phyloP scores from a whole-genome alignment of 2,888 invertebrate genomes.

The Microctonus brassicae region DNA sequence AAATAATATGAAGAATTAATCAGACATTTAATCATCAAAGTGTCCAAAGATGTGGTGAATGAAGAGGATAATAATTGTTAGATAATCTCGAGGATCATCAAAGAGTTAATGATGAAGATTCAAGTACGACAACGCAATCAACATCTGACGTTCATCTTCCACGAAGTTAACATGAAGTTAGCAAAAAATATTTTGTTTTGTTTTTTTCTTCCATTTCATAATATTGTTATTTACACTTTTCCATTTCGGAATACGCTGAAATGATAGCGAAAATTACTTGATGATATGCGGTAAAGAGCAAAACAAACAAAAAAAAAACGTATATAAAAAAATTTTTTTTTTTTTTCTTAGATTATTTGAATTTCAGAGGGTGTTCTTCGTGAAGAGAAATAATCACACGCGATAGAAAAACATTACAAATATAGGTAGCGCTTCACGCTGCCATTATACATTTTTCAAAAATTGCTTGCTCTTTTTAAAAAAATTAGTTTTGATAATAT shows the following conservation, averaged over 20 bases:
- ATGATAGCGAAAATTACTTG: constrained; percentile 9
- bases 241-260: neutral
- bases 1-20: neutral
- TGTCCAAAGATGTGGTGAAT: neutral
- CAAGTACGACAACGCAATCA: constrained; percentile 44
- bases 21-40: neutral
- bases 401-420: constrained; percentile 35
- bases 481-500: neutral
- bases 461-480: neutral
- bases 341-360: constrained; percentile 51
- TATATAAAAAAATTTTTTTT: constrained; percentile 31
- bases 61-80: constrained; percentile 20
- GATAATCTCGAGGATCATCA: constrained; percentile 15
- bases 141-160: constrained; percentile 53
- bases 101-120: constrained; percentile 42
- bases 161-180: constrained; percentile 63
- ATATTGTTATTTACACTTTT: constrained; percentile 36
- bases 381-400: constrained; percentile 56
- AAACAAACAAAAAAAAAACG: constrained; percentile 15
- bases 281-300: no score
- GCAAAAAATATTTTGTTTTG: constrained; percentile 60
- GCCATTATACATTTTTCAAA: constrained; percentile 47
- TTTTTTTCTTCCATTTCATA: constrained; percentile 46
- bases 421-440: constrained; percentile 62
- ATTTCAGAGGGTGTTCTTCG: constrained; percentile 54